Evolutionary conservation across 2,888 invertebrate species (phyloP), one percentile per base, ranked within the genome.

Genomic region (Corythucha ciliata): DNA sequence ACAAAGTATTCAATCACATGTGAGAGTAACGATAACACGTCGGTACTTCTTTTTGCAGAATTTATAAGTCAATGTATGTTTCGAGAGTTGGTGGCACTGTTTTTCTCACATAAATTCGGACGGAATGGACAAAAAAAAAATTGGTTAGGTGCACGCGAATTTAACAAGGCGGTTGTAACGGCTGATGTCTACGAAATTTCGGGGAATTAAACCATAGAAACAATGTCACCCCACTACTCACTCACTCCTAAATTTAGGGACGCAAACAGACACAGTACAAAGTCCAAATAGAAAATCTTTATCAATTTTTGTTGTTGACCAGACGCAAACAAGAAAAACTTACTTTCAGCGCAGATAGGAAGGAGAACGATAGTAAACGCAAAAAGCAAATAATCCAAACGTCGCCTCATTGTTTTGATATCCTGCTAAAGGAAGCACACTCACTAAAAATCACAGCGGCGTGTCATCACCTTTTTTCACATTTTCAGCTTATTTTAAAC

Each of bases 351-450:
- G 27, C 51, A 50, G 16, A 53, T 48, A 41, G 59, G 56, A 29
- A 57, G 55, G 33, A 58, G 25, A 32, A 51, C 46, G 48, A 53
- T 52, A 48, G 46, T 26, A 44, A 58, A 22, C 32, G 56, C 33
- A 33, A 58, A 41, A 27, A 52, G 45, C 25, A 53, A 54, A 59
- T 59, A 59, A 59, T 59, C 59, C 59, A 58, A 58, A 51, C 50
- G 55, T 47, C 59, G 59, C 59, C 55, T 59, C 59, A 59, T 59
- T 46, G 53, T 58, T 53, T 52, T 49, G 47, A 37, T 36, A 57
- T 54, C 52, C 58, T 55, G 50, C 53, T 54, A 45, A 25, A 27
- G 36, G 36, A 44, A 32, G 25, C 34, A 48, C 40, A 27, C 47
- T 27, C 45, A 48, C 53, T 47, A 48, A 55, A 41, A 52, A 48